Evolutionary conservation across 2,797 vertebrate species (phyloP).

Genomic region (Bryconaethiops microstoma): DNA sequence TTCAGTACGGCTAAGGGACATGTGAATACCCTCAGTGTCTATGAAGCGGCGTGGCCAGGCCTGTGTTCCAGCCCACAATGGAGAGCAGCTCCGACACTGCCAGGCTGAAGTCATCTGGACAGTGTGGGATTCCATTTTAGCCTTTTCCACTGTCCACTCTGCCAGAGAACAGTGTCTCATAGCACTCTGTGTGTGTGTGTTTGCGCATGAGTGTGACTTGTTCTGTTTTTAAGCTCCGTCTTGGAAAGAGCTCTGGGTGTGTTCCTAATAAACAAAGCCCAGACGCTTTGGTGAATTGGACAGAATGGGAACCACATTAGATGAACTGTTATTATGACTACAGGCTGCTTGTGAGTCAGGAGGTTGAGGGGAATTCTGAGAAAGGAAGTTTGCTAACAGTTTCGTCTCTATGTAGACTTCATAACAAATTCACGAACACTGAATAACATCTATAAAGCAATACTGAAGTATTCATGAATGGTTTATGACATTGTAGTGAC

Average conservation of each 20-base stretch:
- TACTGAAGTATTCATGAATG: background rate
- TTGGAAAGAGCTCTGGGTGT: constrained; percentile 59
- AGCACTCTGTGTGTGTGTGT: constrained; percentile 24
- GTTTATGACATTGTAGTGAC: background rate
- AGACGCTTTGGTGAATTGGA: background rate
- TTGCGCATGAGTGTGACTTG: constrained; percentile 3
- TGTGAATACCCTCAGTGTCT: constrained; percentile 60
- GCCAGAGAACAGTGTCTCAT: constrained; percentile 50
- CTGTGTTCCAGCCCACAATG: constrained; percentile 34
- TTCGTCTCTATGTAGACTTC: no score
- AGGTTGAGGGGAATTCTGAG: constrained; percentile 1
- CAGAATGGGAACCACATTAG: constrained; percentile 8
- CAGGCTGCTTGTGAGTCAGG: background rate
- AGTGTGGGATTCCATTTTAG: constrained; percentile 38
- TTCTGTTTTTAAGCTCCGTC: constrained; percentile 35
- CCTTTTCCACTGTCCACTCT: constrained; percentile 45
- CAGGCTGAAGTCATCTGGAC: constrained; percentile 47
- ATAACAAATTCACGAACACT: background rate
- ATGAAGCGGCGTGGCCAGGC: constrained; percentile 44
- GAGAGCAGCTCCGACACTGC: constrained; percentile 51
- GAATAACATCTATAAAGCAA: background rate
- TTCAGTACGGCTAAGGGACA: constrained; percentile 53
- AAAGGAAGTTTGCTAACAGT: background rate
- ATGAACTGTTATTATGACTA: constrained; percentile 10
- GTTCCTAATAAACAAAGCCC: constrained; percentile 33